Base-by-base conservation (phyloP, 2,888 invertebrate species). In the Liodrosophila aerea region DNA sequence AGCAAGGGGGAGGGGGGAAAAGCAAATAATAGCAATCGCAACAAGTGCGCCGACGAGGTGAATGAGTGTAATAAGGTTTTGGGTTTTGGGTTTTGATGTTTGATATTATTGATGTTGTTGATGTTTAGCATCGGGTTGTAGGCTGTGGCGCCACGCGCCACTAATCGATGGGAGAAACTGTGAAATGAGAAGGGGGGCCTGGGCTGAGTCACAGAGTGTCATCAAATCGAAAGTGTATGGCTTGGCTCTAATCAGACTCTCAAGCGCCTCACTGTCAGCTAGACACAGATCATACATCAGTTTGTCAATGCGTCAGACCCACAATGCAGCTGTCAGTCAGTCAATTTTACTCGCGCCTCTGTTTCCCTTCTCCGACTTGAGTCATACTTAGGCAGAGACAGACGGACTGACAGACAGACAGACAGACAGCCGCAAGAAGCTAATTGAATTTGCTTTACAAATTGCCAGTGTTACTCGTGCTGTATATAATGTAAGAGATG, bases 361-460 rank as follows among this genome's bases (percentile, higher is more conserved):
- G 36, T 12, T 47, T 34, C 68, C 63, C 22, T 22, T 57, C 47
- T 57, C 50, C 50, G 52, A 66, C 67, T 69, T 68, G 73, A 73
- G 53, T 53, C 54, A 31, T 39, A 47, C 50, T 59, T 22, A n/a
- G 29, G 9, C 11, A 9, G n/a, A 13, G 45, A 58, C 47, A 33
- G 52, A 22, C 34, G 13, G 15, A 27, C 11, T 12, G 51, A 57
- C 34, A 18, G 15, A 27, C 11, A 15, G 51, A 57, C 43, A 33
- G 47, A 18, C 18, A 11, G 13, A 12, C 27, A 29, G 31, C 27
- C 29, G 2, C 27, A 36, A 45, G 44, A 57, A 57, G 56, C 76
- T 73, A 75, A 73, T 73, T 75, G 58, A 75, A 75, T 73, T 73
- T 73, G 64, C 57, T 61, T 50, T 39, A 71, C 67, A 70, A 75